Conservation (phyloP, 2,797 vertebrate genomes). For the Rhynchonycteris naso region DNA sequence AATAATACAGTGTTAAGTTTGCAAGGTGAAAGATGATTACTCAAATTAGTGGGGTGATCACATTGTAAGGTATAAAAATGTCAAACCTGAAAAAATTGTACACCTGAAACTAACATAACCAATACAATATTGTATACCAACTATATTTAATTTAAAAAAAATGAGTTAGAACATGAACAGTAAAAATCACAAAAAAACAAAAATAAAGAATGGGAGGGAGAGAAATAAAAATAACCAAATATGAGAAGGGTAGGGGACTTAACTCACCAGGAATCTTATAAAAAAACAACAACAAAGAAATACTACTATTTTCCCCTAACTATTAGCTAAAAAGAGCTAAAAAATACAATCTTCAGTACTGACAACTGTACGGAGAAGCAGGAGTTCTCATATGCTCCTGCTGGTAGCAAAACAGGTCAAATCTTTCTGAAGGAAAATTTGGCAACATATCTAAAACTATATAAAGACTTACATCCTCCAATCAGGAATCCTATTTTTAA, state of each 20-base stretch:
- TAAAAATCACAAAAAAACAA: neutral
- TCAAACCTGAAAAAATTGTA: neutral
- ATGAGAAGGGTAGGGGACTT: neutral
- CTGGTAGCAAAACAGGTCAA: constrained; percentile 29
- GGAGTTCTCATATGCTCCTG: neutral
- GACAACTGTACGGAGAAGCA: neutral
- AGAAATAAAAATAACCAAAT: neutral
- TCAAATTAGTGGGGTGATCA: neutral
- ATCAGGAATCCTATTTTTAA: constrained; percentile 11
- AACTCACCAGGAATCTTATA: neutral
- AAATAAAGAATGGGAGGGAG: neutral
- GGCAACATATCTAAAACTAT: neutral
- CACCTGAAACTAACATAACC: neutral
- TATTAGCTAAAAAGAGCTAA: neutral
- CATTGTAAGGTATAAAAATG: neutral
- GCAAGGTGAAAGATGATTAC: neutral
- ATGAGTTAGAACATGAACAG: neutral
- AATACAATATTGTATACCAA: neutral
- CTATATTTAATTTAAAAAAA: neutral
- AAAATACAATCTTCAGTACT: neutral
- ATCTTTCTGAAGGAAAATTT: constrained; percentile 41
- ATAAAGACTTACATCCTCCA: neutral
- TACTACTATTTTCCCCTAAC: neutral
- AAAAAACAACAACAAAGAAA: neutral
- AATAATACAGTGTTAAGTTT: neutral